Evolutionary conservation across 2,797 vertebrate genomes (phyloP).

Genomic region (Mormyrus proboscirostris): DNA sequence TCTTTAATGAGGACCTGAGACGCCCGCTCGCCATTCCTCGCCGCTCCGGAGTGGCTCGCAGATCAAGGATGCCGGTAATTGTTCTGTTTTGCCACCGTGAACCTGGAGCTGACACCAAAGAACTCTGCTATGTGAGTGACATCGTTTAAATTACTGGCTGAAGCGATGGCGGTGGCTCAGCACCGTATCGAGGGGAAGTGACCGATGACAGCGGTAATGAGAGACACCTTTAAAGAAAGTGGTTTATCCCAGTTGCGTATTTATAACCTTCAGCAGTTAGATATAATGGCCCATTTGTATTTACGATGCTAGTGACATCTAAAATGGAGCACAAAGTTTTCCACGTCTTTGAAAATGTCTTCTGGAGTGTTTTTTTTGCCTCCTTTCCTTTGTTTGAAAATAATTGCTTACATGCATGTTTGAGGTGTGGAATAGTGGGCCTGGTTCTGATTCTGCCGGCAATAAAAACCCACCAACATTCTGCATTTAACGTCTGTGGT

Average conservation of each 20-base stretch:
- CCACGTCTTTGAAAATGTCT: background rate
- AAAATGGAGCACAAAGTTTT: background rate
- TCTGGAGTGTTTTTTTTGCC: background rate
- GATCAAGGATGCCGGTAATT: conserved; percentile 39
- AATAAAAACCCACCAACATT: background rate
- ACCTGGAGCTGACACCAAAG: conserved; percentile 28
- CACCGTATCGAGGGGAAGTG: conserved; percentile 40
- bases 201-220: conserved; percentile 47
- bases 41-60: conserved; percentile 37
- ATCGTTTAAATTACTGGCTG: conserved; percentile 36
- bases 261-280: background rate
- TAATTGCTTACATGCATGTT: background rate
- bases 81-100: conserved; percentile 29
- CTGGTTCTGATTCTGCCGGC: background rate
- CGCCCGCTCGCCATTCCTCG: conserved; percentile 20
- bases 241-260: background rate
- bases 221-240: conserved; percentile 29
- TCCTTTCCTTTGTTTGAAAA: background rate
- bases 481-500: background rate
- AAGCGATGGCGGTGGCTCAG: conserved; percentile 33
- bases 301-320: background rate
- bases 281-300: conserved; percentile 8
- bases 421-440: background rate
- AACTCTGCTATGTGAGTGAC: conserved; percentile 14
- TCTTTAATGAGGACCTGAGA: background rate